Percentiles rank a stretch among this genome's conserved stretches.
Conservation (phyloP, 2,113 vertebrate genomes). For the Poeciliopsis occidentalis region DNA sequence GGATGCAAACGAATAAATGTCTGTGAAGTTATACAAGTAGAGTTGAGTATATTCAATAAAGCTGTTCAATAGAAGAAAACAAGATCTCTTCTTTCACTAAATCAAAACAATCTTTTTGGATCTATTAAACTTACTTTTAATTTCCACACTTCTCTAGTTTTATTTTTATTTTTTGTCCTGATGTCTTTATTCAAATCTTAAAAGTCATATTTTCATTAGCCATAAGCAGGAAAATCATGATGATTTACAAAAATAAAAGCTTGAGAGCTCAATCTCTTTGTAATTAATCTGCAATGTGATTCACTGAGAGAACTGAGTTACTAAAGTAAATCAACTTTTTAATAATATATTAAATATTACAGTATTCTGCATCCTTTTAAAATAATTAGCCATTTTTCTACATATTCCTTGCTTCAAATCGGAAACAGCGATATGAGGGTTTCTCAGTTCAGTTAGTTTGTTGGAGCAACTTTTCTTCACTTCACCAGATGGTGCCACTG, state of each 20-base stretch:
- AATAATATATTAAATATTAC: not conserved
- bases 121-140: not conserved
- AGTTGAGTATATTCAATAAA: too few relatives aligned
- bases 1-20: not conserved
- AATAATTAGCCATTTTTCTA: too few relatives aligned
- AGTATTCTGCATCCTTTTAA: not conserved
- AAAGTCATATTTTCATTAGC: not conserved
- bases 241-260: not conserved
- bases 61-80: too few relatives aligned
- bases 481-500: constrained; percentile 67
- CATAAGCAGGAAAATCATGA: not conserved
- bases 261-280: not conserved
- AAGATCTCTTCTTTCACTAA: not conserved
- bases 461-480: constrained; percentile 30
- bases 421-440: not conserved
- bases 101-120: not conserved
- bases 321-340: not conserved
- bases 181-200: not conserved
- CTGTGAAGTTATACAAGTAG: not conserved
- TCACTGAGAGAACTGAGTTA: not conserved
- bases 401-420: too few relatives aligned
- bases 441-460: not conserved
- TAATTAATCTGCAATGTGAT: not conserved
- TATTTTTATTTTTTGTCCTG: not conserved
- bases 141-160: not conserved